Evolutionary conservation across 2,888 invertebrate species (phyloP), one percentile per base, ranked within the genome.

Genomic region (Lingula anatina): DNA sequence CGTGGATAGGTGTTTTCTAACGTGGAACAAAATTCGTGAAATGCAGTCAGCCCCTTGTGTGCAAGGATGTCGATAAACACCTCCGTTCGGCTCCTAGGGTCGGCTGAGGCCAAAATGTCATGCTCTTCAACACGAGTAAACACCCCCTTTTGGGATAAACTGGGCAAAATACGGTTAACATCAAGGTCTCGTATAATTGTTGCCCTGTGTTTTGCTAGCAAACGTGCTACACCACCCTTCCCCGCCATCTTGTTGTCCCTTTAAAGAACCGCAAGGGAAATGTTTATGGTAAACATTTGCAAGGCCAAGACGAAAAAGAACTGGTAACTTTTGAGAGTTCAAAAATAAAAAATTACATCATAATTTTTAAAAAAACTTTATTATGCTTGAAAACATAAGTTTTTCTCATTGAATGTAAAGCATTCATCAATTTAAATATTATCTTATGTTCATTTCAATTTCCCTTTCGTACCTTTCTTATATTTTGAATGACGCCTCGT

Each of bases 1-100:
- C 65, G 64, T 4, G 70, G 69, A 5, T 64, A 53, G 42, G 58
- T 57, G 47, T 65, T 62, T 53, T 75, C 73, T 40, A 75, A 62
- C 57, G 62, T 62, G 46, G 56, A 60, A 60, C 72, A 72, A 57
- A 73, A 67, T 45, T 69, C 70, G 21, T 66, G 63, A 58, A 73
- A 71, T 41, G 65, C 68, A 26, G 57, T 54, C 31, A 62, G 56
- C 44, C 69, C 70, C 55, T 71, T 73, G 43, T 57, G 59, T 5
- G 66, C 64, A 24, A 73, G 53, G 50, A 69, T 61, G 44, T 71
- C 71, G 24, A 73, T 57, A 56, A 75, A 62, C 28, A 60, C 49
- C 25, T 71, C 70, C n/a, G 65, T 59, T 23, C 65, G 59, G 37
- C 55, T 58, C 28, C 57, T 57, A 2, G 59, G 57, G 38, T 66